phyloP scores from a whole-genome alignment of 37 sponge, comb jelly and placozoan species.

The Aplysina aerophoba region DNA sequence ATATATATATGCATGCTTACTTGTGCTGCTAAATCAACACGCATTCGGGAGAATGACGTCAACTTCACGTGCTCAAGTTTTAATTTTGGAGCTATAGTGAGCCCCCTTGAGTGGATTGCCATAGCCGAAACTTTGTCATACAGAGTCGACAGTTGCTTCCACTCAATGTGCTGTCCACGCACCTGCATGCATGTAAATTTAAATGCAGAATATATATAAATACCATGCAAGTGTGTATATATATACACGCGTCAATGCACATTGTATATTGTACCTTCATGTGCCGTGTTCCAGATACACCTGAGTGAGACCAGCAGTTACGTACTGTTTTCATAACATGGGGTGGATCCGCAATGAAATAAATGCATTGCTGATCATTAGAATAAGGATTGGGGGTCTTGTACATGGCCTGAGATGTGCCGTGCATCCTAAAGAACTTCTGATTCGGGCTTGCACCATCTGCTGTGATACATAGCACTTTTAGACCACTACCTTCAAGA shows the following conservation, averaged over 20 bases:
- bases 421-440: conserved; percentile 20
- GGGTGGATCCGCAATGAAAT: conserved; percentile 7
- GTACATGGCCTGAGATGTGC: neutral
- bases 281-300: neutral
- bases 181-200: neutral
- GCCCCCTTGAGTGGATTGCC: no score
- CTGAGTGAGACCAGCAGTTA: conserved; percentile 13
- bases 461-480: neutral
- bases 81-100: neutral
- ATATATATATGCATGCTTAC: conserved; percentile 5
- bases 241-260: neutral
- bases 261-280: neutral
- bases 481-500: neutral
- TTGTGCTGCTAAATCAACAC: conserved; percentile 23
- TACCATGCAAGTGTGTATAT: neutral
- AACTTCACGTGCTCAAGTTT: neutral
- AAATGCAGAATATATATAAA: no score
- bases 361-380: neutral
- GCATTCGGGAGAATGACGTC: neutral
- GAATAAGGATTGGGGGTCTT: neutral
- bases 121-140: neutral
- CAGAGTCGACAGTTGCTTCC: neutral
- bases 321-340: conserved; percentile 2
- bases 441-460: conserved; percentile 29
- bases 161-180: neutral